Evolutionary conservation across 2,113 vertebrate species (phyloP), one percentile per base, ranked within the genome.

Genomic region (Phaethon lepturus): DNA sequence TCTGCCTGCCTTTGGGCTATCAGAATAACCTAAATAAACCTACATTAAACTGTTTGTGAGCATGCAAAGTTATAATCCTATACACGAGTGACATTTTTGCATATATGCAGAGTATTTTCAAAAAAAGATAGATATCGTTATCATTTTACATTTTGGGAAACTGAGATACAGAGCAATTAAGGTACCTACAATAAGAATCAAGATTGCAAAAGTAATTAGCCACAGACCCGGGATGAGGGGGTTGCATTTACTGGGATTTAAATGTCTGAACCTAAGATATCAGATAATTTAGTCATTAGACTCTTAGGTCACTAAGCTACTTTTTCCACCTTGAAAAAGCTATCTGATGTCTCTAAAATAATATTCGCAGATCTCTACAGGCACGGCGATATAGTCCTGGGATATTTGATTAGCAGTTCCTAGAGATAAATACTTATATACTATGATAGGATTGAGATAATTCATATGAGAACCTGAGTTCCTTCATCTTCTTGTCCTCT

Each of bases 181-280:
- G 38, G 22, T 56, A 87, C 47, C 40, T 75, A 62, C 15, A 59
- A 19, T 68, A 79, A 95, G 53, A 86, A 52, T 88, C 12, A 68
- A 67, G 92, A 94, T 97, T 67, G 86, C 38, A 52, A 45, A 96
- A 77, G 52, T 88, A 94, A 91, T 92, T 95, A 95, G 35, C 24
- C 44, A 78, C 28, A 97, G 78, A 67, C 42, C 6, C 1, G 0
- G 72, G 55, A 47, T 67, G 31, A 84, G 23, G 50, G 58, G 40
- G 17, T 73, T 93, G 78, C 2, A 17, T 90, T 94, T 52, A 58
- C 44, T 90, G 79, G 59, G 63, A 92, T 84, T 93, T 97, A 73
- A 92, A 63, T 38, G 33, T 66, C 62, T 73, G 67, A 58, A 86
- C 94, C 63, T 69, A 90, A 83, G 58, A 71, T 80, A 83, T 3